Percentiles rank a stretch among this genome's conserved stretches.
Conservation (phyloP, 2,888 invertebrate species). For the Nymphalis urticae region DNA sequence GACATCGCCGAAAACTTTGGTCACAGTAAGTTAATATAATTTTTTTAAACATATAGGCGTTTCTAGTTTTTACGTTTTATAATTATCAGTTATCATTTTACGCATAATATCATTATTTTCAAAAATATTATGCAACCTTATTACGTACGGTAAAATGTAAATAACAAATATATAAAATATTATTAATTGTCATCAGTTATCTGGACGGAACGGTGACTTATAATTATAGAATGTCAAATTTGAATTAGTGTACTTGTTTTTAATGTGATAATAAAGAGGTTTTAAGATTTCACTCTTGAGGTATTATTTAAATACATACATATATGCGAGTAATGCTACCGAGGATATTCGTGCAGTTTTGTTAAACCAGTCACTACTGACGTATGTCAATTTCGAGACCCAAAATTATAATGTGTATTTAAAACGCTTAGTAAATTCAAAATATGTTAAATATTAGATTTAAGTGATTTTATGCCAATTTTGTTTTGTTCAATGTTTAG, state of each 20-base stretch:
- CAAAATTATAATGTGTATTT: constrained; percentile 21
- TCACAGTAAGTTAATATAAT: constrained; percentile 53
- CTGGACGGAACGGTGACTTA: constrained; percentile 59
- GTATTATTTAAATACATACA: background rate
- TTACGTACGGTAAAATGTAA: constrained; percentile 59
- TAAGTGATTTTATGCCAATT: constrained; percentile 12
- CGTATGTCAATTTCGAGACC: background rate
- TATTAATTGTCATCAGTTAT: constrained; percentile 70
- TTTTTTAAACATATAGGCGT: constrained; percentile 57
- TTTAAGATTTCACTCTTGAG: background rate
- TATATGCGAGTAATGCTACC: background rate
- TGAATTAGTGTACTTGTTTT: constrained; percentile 42
- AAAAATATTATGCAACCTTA: constrained; percentile 48
- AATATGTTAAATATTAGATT: constrained; percentile 16
- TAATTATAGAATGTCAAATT: constrained; percentile 63
- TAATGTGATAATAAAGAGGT: constrained; percentile 28
- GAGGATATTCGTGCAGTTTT: background rate
- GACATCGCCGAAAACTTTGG: constrained; percentile 62
- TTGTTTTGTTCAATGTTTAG: constrained; percentile 59
- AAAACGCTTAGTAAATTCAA: background rate
- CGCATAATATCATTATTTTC: constrained; percentile 51
- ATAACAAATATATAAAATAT: constrained; percentile 70
- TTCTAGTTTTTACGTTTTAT: constrained; percentile 57
- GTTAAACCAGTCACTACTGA: background rate
- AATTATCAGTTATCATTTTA: constrained; percentile 63